Evolutionary conservation across 2,888 invertebrate species (phyloP), one percentile per base, ranked within the genome.

Genomic region (Amiota minor): DNA sequence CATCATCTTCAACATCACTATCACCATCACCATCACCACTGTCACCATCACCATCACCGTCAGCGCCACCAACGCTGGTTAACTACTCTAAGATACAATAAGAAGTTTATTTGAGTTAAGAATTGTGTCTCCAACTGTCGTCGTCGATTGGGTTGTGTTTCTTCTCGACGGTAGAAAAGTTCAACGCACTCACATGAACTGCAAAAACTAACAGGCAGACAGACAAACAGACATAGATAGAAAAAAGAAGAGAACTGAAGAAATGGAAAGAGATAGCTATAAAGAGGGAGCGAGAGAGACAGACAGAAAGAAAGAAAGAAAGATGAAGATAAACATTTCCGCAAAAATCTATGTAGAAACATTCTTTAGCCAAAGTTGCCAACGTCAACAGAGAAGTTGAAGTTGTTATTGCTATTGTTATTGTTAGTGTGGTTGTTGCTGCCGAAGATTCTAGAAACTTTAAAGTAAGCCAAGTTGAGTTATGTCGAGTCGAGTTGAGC

Each of bases 171-270:
- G 35, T 70, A 72, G 61, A 75, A 75, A 82, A 83, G 88, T 88
- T 88, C 88, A 88, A 86, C 81, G 87, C 77, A 86, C 88, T 84
- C 79, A 78, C 75, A 77, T 88, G 88, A 88, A 88, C 88, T 87
- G 84, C 80, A 80, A 80, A 79, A 76, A 76, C 68, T 20, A 69
- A 62, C 70, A 49, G 2, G 56, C 71, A 74, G 76, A 76, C 70
- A n/a, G 77, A 73, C 35, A 35, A 4, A 35, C 35, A 35, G 35
- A 6, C 35, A 35, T 35, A 35, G 6, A 35, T 35, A 35, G 35
- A 35, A 6, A 35, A 75, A 75, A 14, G 18, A 62, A 16, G 67
- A 64, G 67, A 72, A 71, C 46, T 10, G 65, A 59, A 73, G 69
- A 64, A 4, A 67, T 50, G 20, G 14, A 77, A 75, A 72, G 71